Evolutionary conservation across 2,113 vertebrate genomes (phyloP).

Genomic region (Pleuronectes platessa): DNA sequence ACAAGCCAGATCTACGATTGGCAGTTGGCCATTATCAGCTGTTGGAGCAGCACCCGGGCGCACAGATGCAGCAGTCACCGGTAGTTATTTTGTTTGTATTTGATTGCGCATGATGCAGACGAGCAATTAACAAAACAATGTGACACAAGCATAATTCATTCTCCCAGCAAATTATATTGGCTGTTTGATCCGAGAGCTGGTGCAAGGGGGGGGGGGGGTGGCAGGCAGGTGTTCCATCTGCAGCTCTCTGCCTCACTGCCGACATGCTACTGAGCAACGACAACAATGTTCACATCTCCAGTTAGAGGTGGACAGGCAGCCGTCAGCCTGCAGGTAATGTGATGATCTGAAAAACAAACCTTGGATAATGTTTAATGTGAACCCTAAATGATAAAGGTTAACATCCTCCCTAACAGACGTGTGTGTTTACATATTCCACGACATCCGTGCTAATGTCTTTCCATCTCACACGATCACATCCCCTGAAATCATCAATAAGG

Average conservation of each 20-base stretch:
- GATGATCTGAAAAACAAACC: background rate
- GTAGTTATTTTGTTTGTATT: constrained; percentile 64
- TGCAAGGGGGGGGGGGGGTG: background rate
- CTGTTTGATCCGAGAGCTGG: constrained; percentile 25
- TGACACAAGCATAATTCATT: constrained; percentile 47
- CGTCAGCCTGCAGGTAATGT: background rate
- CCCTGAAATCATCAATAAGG: constrained; percentile 44
- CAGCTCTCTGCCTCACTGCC: constrained; percentile 12
- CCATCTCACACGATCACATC: constrained; percentile 17
- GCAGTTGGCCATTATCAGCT: constrained; percentile 31
- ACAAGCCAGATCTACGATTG: constrained; percentile 7
- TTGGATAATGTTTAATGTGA: background rate
- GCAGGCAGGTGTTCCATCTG: constrained; percentile 54
- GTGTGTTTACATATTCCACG: background rate
- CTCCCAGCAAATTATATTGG: constrained; percentile 20
- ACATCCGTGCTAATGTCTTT: background rate
- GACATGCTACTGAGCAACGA: background rate
- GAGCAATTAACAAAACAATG: constrained; percentile 67
- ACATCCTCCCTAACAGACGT: background rate
- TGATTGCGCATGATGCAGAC: constrained; percentile 66
- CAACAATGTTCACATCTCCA: background rate
- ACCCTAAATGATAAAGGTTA: background rate
- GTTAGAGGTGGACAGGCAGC: background rate
- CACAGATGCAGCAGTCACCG: constrained; percentile 56
- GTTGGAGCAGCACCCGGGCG: background rate